Evolutionary conservation across 2,797 vertebrate genomes (phyloP).

Genomic region (Semaprochilodus insignis): DNA sequence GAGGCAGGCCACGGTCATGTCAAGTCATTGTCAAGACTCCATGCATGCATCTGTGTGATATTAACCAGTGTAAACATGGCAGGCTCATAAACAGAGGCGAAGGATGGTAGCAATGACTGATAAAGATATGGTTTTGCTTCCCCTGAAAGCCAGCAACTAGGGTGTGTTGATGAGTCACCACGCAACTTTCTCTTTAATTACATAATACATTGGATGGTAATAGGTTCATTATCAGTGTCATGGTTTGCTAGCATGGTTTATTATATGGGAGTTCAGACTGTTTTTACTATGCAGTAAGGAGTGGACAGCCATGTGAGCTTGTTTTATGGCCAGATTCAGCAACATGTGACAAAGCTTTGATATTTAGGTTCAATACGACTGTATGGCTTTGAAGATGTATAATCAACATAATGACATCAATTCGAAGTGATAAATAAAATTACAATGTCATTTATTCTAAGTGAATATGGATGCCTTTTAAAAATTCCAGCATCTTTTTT

Average conservation of each 20-base stretch:
- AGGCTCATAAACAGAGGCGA: constrained; percentile 22
- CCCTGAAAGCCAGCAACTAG: constrained; percentile 8
- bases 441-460: background rate
- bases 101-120: constrained; percentile 28
- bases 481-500: background rate
- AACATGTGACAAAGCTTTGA: background rate
- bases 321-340: background rate
- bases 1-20: background rate
- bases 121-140: constrained; percentile 31
- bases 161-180: constrained; percentile 50
- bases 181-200: constrained; percentile 45
- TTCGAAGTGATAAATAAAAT: background rate
- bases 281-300: background rate
- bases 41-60: constrained; percentile 3
- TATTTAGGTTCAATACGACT: background rate
- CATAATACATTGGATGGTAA: constrained; percentile 18
- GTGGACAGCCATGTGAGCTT: constrained; percentile 5
- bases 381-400: background rate
- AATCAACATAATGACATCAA: background rate
- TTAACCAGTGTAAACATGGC: constrained; percentile 23
- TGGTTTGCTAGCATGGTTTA: constrained; percentile 24
- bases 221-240: constrained; percentile 21
- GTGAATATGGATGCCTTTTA: background rate
- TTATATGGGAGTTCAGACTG: background rate
- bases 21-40: background rate